Evolutionary conservation across 2,888 invertebrate genomes (phyloP).

Genomic region (Neoaliturus tenellus): DNA sequence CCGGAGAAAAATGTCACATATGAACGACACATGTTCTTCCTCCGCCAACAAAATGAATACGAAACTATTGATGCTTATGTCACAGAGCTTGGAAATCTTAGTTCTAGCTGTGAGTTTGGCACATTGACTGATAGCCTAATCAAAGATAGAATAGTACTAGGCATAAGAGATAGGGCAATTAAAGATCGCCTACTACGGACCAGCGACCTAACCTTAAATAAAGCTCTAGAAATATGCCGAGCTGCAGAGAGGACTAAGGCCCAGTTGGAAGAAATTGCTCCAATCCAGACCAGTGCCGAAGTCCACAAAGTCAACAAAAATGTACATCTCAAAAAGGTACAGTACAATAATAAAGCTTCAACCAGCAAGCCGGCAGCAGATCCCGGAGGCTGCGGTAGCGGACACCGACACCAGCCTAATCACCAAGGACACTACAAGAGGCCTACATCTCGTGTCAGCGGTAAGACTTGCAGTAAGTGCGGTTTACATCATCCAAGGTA

Average conservation of each 20-base stretch:
- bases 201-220: not conserved
- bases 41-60: not conserved
- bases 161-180: constrained; percentile 26
- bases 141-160: not conserved
- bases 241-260: constrained; percentile 28
- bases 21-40: constrained; percentile 18
- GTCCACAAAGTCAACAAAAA: no score
- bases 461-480: no score
- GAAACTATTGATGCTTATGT: constrained; percentile 3
- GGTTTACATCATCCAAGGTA: no score
- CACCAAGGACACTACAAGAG: not conserved
- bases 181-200: constrained; percentile 4
- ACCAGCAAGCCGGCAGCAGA: not conserved
- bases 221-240: not conserved
- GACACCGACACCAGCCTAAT: not conserved
- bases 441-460: no score
- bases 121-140: constrained; percentile 7
- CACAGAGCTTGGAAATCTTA: not conserved
- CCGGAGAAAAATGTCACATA: constrained; percentile 20
- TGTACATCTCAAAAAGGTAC: no score
- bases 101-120: no score
- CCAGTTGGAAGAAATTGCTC: constrained; percentile 5
- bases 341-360: no score
- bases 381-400: not conserved
- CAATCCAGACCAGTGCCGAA: no score